Base-by-base conservation (phyloP, 2,797 vertebrate species). In the Neosalanx taihuensis region DNA sequence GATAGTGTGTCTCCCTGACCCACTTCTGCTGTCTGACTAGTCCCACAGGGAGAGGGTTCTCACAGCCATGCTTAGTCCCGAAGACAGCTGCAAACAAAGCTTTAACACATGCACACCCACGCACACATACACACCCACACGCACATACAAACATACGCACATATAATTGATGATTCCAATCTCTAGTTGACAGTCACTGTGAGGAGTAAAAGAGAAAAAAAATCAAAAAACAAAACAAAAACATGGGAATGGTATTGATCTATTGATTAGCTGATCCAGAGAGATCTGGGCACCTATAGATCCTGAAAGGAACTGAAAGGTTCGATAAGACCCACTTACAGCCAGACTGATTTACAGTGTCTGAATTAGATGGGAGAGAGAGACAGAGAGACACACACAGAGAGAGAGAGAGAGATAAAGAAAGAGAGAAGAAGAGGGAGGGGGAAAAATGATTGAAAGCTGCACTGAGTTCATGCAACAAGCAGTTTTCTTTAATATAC, bases 261-360 rank as follows among this genome's bases (percentile, higher is more conserved):
- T 82, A 90, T 91, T 85, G 90, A 92, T 80, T 74, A 72, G 81
- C 82, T 83, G 88, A 90, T 92, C 83, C 83, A 82, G 77, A 85
- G 84, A 87, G 81, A 89, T 86, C 75, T 76, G 81, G 84, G 79
- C 86, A 79, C 83, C 74, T 41, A 79, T 86, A 53, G 87, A 88
- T 89, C 75, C 76, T 67, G 81, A 73, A 77, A 84, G 87, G 85
- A 26, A 26, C 23, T 1, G 23, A 26, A 26, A 26, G 23, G 23
- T 26, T 92, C 87, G 86, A 89, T 90, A 82, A 86, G 85, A 83
- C 82, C 76, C 87, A 87, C 86, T 91, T 91, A 87, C 89, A 90
- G 83, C 79, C 83, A 83, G 53, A 77, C 85, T 88, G 90, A 90
- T 91, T 88, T 89, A 90, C 85, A 80, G 78, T 83, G 84, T 81